Base-by-base conservation (phyloP, 2,888 invertebrate genomes). In the Ochropleura plecta region DNA sequence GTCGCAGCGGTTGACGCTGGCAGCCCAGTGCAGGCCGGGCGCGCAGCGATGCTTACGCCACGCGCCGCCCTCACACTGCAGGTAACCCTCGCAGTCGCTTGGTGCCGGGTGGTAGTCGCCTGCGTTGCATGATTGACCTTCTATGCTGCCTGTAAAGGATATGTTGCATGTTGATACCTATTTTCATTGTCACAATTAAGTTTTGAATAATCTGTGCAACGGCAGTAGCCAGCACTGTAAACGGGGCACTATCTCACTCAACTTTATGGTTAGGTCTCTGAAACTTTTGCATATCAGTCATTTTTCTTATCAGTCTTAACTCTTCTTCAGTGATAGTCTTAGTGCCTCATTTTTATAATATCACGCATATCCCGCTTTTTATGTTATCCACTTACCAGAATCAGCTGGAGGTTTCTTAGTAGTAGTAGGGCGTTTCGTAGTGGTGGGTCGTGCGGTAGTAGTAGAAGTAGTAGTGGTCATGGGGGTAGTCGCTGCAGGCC, bases 1-100 rank as follows among this genome's bases (percentile, higher is more conserved):
- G 91, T 98, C 98, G 88, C 98, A 98, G 60, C 98, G 96, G 59
- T 97, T 97, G 67, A 96, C 96, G 0, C 95, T 89, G 42, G 96
- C 93, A 85, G 98, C 98, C 98, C 98, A 99, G 91, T 98, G 98
- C 63, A 98, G 93, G 6, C 98, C 98, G 0, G 98, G 97, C 0
- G 98, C 98, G 89, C 98, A 98, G 83, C 97, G 97, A 86, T 98
- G 98, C 83, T 97, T 97, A 51, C 96, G 97, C 90, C 98, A 94
- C 73, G 97, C 97, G 0, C 98, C 98, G 2, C 97, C 97, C 44
- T 98, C 97, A 89, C 99, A 99, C 86, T 98, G 97, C 85, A 97
- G 97, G 91, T 98, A 99, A 0, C 97, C 97, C 74, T 97, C 97
- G 89, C 99, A 99, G 88, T 98, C 98, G 0, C 93, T 94, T 0